Conservation (phyloP, 2,113 vertebrate species). For the Crotalus viridis region DNA sequence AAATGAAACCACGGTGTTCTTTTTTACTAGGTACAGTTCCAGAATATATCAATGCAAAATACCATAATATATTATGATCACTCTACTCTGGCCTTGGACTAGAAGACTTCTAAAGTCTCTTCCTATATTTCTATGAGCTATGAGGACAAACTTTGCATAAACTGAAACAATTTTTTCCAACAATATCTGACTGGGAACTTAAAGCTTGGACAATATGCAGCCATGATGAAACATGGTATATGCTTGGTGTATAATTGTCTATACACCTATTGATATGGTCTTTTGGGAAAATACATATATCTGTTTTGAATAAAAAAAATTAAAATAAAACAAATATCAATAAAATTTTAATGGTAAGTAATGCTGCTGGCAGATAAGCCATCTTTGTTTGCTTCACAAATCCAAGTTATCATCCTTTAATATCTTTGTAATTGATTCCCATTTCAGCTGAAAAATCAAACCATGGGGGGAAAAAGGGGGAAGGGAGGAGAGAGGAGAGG, state of each 20-base stretch:
- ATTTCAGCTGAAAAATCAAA: background rate
- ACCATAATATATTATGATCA: background rate
- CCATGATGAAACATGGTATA: too few relatives aligned
- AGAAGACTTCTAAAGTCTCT: too few relatives aligned
- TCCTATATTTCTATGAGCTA: background rate
- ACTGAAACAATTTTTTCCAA: too few relatives aligned
- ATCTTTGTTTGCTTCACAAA: background rate
- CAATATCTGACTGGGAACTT: too few relatives aligned
- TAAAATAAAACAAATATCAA: background rate
- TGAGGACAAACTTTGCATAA: background rate
- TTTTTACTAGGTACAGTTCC: background rate
- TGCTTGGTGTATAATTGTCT: too few relatives aligned
- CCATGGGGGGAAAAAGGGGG: too few relatives aligned
- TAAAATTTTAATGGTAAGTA: background rate
- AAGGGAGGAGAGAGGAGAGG: background rate
- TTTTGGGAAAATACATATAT: too few relatives aligned
- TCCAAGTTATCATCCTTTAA: background rate
- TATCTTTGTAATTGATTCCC: background rate
- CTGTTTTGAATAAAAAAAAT: too few relatives aligned
- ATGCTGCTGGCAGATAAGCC: background rate
- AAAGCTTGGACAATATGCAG: too few relatives aligned
- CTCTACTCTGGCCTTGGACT: background rate
- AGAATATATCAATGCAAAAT: background rate
- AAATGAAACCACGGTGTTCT: background rate
- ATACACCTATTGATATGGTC: too few relatives aligned